phyloP scores from a whole-genome alignment of 1,140 invertebrate species.

The Mya arenaria region DNA sequence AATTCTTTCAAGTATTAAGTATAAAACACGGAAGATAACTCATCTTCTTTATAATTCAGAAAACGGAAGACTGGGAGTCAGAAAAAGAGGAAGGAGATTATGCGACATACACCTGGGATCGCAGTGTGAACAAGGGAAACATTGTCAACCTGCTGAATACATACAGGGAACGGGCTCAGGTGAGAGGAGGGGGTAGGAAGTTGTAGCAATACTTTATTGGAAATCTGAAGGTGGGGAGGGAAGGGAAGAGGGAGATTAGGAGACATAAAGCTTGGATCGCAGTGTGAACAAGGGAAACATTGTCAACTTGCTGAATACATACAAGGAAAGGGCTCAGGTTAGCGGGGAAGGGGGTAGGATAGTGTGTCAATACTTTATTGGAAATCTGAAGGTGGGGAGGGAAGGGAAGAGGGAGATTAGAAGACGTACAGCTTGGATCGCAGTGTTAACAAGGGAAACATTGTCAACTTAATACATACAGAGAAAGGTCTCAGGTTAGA shows the following conservation, averaged over 20 bases:
- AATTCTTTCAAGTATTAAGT: neutral
- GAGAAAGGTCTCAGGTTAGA: conserved; percentile 56
- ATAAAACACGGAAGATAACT: neutral
- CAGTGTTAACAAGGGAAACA: conserved; percentile 72
- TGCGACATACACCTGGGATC: conserved; percentile 86
- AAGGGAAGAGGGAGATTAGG: conserved; percentile 95
- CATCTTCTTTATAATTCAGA: conserved; percentile 79
- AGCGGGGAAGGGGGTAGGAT: no score
- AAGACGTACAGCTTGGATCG: conserved; percentile 85
- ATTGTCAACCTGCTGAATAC: conserved; percentile 62
- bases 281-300: conserved; percentile 72
- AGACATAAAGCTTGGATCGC: conserved; percentile 84
- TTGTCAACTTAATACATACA: conserved; percentile 79
- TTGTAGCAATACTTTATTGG: no score
- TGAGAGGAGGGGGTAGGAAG: no score
- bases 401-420: no score
- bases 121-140: conserved; percentile 72
- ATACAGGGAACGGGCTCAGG: conserved; percentile 78
- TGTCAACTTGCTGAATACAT: conserved; percentile 75
- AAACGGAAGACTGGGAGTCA: conserved; percentile 92
- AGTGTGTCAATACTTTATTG: no score
- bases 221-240: no score
- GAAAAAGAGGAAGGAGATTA: conserved; percentile 89
- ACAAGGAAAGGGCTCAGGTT: conserved; percentile 71
- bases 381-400: no score